phyloP scores from a whole-genome alignment of 2,888 invertebrate species.

The Aromia moschata region DNA sequence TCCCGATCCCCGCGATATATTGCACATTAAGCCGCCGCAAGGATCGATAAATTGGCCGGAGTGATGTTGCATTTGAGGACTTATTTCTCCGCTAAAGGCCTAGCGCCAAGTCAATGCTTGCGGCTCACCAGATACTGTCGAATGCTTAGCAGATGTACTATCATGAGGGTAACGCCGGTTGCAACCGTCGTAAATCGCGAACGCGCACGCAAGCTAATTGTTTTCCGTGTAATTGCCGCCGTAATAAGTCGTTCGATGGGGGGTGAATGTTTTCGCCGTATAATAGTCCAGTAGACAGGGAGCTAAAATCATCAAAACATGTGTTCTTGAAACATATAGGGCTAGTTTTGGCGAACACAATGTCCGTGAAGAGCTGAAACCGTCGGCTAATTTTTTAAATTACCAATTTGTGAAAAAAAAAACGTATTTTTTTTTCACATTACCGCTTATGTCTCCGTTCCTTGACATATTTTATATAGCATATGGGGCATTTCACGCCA shows the following conservation, averaged over 20 bases:
- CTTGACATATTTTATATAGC: too few relatives aligned
- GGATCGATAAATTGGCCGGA: constrained; percentile 46
- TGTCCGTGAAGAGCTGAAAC: too few relatives aligned
- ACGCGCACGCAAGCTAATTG: constrained; percentile 16
- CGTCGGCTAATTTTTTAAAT: too few relatives aligned
- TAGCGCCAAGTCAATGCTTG: constrained; percentile 42
- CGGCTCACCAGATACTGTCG: constrained; percentile 54
- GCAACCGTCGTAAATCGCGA: constrained; percentile 19
- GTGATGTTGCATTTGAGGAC: constrained; percentile 25
- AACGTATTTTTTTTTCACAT: too few relatives aligned
- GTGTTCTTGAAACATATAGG: too few relatives aligned
- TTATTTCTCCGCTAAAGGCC: constrained; percentile 50
- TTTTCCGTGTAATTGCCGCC: constrained; percentile 8
- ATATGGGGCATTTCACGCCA: too few relatives aligned
- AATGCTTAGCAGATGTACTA: constrained; percentile 60
- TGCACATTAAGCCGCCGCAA: constrained; percentile 29
- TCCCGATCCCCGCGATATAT: constrained; percentile 12
- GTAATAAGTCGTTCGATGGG: constrained; percentile 2
- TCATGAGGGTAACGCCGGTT: constrained; percentile 43
- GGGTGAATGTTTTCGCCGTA: too few relatives aligned
- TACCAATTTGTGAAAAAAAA: too few relatives aligned
- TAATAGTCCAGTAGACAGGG: too few relatives aligned
- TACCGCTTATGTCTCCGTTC: too few relatives aligned
- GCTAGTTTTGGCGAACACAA: too few relatives aligned
- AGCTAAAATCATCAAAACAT: too few relatives aligned